phyloP scores from a whole-genome alignment of 2,888 invertebrate genomes.

The Hoplodrina blanda region DNA sequence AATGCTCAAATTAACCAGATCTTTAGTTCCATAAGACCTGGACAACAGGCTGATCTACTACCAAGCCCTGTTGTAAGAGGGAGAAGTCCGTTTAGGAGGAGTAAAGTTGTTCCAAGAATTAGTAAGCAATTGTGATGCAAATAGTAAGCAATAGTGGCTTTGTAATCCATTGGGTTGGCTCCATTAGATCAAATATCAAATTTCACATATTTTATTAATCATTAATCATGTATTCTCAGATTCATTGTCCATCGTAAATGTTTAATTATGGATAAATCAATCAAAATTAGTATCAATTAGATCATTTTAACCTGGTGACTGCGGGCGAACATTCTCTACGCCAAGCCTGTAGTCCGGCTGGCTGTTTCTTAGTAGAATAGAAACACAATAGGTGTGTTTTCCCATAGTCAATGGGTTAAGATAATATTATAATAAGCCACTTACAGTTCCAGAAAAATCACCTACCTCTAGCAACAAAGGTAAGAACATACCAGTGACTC shows the following conservation, averaged over 20 bases:
- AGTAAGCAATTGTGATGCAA: conserved; percentile 66
- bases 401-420: too few species aligned
- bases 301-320: background rate
- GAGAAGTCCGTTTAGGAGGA: conserved; percentile 72
- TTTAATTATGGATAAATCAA: conserved; percentile 4
- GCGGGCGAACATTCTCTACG: too few species aligned
- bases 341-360: too few species aligned
- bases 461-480: conserved; percentile 65
- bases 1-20: conserved; percentile 72
- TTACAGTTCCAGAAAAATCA: conserved; percentile 70
- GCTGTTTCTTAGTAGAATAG: too few species aligned
- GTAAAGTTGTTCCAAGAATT: conserved; percentile 66
- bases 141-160: conserved; percentile 46
- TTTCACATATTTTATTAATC: background rate
- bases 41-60: conserved; percentile 55
- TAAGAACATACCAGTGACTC: conserved; percentile 61
- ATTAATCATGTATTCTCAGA: conserved; percentile 10
- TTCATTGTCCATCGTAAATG: conserved; percentile 35
- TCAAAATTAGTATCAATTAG: background rate
- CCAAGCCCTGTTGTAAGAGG: conserved; percentile 71
- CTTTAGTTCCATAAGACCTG: conserved; percentile 68
- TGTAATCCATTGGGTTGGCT: conserved; percentile 38
- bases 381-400: too few species aligned
- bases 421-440: conserved; percentile 1
- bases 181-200: conserved; percentile 31